These are phyloP conservation scores for Fragum sueziense DNA, from an alignment of 2,888 invertebrate genomes.

Conservation along the genomic window DNA sequence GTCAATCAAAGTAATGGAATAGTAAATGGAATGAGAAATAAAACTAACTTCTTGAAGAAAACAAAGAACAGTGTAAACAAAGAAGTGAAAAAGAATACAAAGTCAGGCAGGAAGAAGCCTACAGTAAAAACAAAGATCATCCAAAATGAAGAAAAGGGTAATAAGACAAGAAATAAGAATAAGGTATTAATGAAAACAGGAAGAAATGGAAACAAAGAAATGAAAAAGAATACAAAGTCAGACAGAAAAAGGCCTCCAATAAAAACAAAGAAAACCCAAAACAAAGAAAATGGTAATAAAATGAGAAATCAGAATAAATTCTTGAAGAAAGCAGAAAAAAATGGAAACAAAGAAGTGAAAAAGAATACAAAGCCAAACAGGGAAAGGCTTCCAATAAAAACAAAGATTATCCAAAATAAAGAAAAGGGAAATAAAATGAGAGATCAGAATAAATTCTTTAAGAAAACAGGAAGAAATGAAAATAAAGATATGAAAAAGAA, in stretches of 20 bases:
- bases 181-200: too few species aligned
- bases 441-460: not conserved
- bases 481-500: not conserved
- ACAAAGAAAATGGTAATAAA: not conserved
- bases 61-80: too few species aligned
- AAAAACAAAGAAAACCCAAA: not conserved
- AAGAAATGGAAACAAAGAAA: too few species aligned
- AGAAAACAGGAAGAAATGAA: not conserved
- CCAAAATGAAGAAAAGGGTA: too few species aligned
- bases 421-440: not conserved
- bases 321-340: not conserved
- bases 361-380: not conserved
- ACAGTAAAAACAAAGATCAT: too few species aligned
- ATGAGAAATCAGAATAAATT: not conserved
- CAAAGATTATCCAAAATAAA: not conserved
- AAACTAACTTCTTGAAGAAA: too few species aligned
- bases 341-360: not conserved
- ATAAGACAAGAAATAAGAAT: too few species aligned
- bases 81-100: too few species aligned
- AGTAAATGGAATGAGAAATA: too few species aligned
- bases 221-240: too few species aligned
- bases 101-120: too few species aligned
- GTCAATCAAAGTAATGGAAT: too few species aligned
- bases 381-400: not conserved
- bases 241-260: not conserved